Evolutionary conservation across 2,888 invertebrate genomes (phyloP), one percentile per base, ranked within the genome.

Genomic region (Octonoba sinensis): DNA sequence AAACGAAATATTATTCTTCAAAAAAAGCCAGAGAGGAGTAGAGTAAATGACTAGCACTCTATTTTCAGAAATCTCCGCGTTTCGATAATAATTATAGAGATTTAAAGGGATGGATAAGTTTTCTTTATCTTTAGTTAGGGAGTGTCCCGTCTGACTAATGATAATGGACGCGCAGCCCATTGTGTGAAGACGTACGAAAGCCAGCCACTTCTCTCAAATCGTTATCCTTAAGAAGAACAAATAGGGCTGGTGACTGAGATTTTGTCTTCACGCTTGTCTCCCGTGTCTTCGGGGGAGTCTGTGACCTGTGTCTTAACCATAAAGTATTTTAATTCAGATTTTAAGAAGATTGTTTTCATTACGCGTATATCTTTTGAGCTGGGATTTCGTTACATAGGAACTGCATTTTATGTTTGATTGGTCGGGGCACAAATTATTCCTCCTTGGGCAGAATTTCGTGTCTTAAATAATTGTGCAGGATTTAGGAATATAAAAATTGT

Each of bases 41-140:
- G n/a, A n/a, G n/a, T n/a, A n/a, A n/a, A n/a, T n/a, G n/a, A n/a
- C n/a, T n/a, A n/a, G n/a, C n/a, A n/a, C n/a, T 1, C 59, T 16
- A 59, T 59, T 24, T 20, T 27, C 24, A 22, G 27, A 59, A 59
- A 22, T 24, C 24, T 36, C 22, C 27, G 1, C 49, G n/a, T 64
- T 51, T 62, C 56, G 73, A 73, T 62, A 59, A 73, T 73, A 73
- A 73, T 73, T 73, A 73, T 73, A 64, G 73, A 73, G 64, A 64
- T 62, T 64, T 73, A 62, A 44, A 59, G 59, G 46, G 62, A 54
- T 62, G 44, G 73, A 46, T 56, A 62, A 73, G 64, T 64, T 73
- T 36, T 36, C 36, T 73, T 73, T 73, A 73, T 73, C 73, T 64
- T 64, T 64, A 18, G 73, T 64, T 47, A 73, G 56, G 64, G 62